Evolutionary conservation across 2,113 vertebrate genomes (phyloP), one percentile per base, ranked within the genome.

Genomic region (Pygathrix nemaeus): DNA sequence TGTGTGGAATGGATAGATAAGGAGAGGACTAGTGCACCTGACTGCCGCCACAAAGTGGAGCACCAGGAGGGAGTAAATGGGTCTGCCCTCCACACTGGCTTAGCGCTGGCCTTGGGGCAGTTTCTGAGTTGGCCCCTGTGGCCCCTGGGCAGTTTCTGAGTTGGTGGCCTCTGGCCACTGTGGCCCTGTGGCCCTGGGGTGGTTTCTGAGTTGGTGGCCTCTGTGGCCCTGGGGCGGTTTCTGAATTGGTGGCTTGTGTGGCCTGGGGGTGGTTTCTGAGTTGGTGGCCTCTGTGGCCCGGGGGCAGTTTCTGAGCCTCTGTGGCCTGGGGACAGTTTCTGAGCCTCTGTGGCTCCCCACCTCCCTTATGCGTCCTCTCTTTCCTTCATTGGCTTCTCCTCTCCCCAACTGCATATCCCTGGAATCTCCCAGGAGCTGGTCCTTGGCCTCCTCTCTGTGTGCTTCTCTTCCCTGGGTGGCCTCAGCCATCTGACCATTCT

Each of bases 21-120:
- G 30, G 4, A 4, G 5, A 4, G 5, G 35, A 5, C 8, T 25
- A 21, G 16, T 1, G 50, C 0, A 0, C 32, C 38, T 8, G 61
- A 32, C 61, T 1, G 12, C 45, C 55, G 25, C 20, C 6, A 25
- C 80, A 13, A 38, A 64, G 23, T 8, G n/a, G 30, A 25, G 18
- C 7, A 0, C 4, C 18, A 6, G 14, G 21, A 1, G 12, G n/a
- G 76, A 1, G 8, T 14, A 1, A 1, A 8, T 6, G 32, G 43
- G 8, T 23, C 30, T 5, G 6, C 32, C 45, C 1, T n/a, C 32
- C 25, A 13, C 2, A 3, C 10, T 12, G 0, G 2, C 5, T 17
- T 2, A 6, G 25, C 32, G 2, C 23, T 9, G 35, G 43, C n/a
- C 48, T 72, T 9, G 27, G 59, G 27, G 43, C 1, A 1, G 20